These are phyloP conservation scores for Nyctibius grandis DNA, from an alignment of 2,797 vertebrate genomes.

Conservation along the genomic window DNA sequence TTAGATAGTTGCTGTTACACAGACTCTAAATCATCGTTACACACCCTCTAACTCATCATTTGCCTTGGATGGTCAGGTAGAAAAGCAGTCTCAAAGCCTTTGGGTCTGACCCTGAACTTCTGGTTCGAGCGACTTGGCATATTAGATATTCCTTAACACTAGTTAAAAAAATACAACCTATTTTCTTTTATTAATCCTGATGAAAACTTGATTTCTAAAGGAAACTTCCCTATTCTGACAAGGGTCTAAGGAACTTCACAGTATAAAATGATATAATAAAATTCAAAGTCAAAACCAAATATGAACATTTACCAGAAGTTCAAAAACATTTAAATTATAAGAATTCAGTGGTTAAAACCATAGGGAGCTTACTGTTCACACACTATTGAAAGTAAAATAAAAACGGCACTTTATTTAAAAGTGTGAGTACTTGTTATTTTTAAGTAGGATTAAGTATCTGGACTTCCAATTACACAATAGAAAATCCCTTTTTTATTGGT, in stretches of 20 bases:
- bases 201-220: background rate
- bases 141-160: background rate
- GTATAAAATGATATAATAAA: background rate
- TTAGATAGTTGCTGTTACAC: background rate
- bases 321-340: constrained; percentile 30
- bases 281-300: constrained; percentile 16
- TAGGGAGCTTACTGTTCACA: constrained; percentile 19
- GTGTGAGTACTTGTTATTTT: constrained; percentile 38
- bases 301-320: constrained; percentile 7
- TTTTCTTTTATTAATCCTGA: background rate
- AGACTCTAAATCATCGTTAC: fast-evolving
- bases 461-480: constrained; percentile 52
- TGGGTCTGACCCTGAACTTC: background rate
- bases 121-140: background rate
- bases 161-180: background rate
- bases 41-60: background rate
- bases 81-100: background rate
- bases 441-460: constrained; percentile 56
- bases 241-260: background rate
- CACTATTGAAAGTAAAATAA: constrained; percentile 15
- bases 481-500: constrained; percentile 58
- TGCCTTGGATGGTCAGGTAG: background rate
- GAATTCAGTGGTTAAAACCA: constrained; percentile 18
- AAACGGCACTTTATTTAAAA: constrained; percentile 32
- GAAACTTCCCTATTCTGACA: background rate